Evolutionary conservation across 2,888 invertebrate genomes (phyloP).

Genomic region (Lampropteryx suffumata): DNA sequence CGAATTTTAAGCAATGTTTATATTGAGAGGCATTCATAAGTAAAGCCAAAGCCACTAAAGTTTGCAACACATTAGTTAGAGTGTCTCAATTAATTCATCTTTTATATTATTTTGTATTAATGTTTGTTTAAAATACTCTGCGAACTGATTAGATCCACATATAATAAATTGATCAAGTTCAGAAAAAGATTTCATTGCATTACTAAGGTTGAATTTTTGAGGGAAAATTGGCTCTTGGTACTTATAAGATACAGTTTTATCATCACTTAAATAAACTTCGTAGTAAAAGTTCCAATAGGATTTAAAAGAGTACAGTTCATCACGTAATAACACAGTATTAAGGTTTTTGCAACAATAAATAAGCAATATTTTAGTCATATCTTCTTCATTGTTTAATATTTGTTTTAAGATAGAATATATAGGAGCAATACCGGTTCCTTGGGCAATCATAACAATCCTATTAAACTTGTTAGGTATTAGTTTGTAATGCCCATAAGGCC

Average conservation of each 20-base stretch:
- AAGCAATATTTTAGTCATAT: constrained; percentile 85
- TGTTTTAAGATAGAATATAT: constrained; percentile 84
- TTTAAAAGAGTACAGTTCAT: constrained; percentile 82
- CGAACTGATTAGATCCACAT: constrained; percentile 85
- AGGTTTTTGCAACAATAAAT: constrained; percentile 84
- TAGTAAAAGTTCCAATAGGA: constrained; percentile 90
- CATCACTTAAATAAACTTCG: constrained; percentile 79
- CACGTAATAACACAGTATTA: constrained; percentile 83
- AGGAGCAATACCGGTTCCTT: constrained; percentile 90
- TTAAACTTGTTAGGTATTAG: constrained; percentile 67
- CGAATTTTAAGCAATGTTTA: too few species aligned
- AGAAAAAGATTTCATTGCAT: constrained; percentile 59
- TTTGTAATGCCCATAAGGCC: constrained; percentile 86
- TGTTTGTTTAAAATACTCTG: constrained; percentile 64
- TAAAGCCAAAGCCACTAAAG: too few species aligned
- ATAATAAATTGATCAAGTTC: constrained; percentile 75
- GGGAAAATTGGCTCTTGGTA: constrained; percentile 79
- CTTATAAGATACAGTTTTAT: constrained; percentile 42
- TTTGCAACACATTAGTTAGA: constrained; percentile 47
- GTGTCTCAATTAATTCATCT: constrained; percentile 56
- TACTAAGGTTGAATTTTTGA: constrained; percentile 54
- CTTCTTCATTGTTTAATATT: constrained; percentile 85
- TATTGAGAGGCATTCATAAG: too few species aligned
- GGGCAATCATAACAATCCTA: constrained; percentile 77
- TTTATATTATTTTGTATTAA: constrained; percentile 47